Conservation (phyloP, 2,113 vertebrate genomes). For the Oenanthe melanoleuca region DNA sequence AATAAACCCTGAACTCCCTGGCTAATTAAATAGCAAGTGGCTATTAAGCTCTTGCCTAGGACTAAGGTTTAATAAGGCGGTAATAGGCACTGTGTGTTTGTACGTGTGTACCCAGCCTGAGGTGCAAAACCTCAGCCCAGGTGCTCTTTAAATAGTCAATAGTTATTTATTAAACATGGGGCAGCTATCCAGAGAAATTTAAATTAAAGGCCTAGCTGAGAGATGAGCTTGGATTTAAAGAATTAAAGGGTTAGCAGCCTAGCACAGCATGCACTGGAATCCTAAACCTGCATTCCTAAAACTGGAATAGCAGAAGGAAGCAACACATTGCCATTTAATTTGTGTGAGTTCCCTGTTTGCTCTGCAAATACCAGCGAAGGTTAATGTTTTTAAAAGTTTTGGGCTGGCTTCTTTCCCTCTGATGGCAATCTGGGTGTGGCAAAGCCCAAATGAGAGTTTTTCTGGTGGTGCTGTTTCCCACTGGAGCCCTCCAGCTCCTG, state of each 20-base stretch:
- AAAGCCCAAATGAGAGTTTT: neutral
- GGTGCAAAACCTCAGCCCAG: slow-evolving; percentile 1
- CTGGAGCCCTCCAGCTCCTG: neutral
- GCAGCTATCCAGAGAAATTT: slow-evolving; percentile 42
- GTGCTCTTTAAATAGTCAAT: slow-evolving; percentile 47
- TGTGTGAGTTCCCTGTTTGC: neutral
- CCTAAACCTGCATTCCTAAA: neutral
- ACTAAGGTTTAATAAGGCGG: slow-evolving; percentile 58
- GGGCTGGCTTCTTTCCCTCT: neutral
- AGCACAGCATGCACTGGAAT: neutral
- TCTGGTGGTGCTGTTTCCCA: neutral
- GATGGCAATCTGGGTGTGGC: neutral
- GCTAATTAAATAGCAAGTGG: slow-evolving; percentile 67
- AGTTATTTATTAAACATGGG: slow-evolving; percentile 51
- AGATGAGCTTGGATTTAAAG: slow-evolving; percentile 49
- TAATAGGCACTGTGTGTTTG: slow-evolving; percentile 14
- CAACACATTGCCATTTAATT: neutral
- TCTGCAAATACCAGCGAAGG: neutral
- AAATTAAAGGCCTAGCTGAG: slow-evolving; percentile 38
- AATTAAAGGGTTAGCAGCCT: neutral
- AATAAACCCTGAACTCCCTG: neutral
- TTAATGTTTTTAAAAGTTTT: slow-evolving; percentile 6
- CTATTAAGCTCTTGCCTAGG: slow-evolving; percentile 62
- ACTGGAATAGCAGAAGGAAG: neutral
- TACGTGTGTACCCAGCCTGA: neutral